phyloP scores from a whole-genome alignment of 2,888 invertebrate genomes.

The Pristionchus fissidentatus region DNA sequence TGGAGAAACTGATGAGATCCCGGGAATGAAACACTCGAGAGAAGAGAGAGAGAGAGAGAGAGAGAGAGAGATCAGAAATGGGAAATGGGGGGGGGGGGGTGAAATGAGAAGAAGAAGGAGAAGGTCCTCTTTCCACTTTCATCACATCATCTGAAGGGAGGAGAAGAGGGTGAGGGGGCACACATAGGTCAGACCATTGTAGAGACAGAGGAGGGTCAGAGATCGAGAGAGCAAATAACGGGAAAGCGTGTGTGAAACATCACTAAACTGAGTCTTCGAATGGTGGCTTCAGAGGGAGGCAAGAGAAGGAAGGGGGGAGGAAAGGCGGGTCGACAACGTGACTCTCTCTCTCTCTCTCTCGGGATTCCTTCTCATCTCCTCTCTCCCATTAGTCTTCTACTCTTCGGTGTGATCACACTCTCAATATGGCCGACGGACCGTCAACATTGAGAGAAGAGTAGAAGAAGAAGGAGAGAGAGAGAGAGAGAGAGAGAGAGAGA shows the following conservation, averaged over 20 bases:
- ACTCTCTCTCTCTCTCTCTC: conserved; percentile 11
- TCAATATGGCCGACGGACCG: neutral
- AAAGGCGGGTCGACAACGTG: conserved; percentile 29
- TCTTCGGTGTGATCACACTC: conserved; percentile 4
- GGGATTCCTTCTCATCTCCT: neutral
- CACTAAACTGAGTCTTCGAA: conserved; percentile 42
- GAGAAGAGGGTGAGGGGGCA: neutral
- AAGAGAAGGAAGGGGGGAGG: conserved; percentile 38
- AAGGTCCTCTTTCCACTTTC: conserved; percentile 22
- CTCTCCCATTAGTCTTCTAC: conserved; percentile 4
- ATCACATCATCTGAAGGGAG: conserved; percentile 31
- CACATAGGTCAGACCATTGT: neutral
- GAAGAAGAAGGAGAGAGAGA: neutral
- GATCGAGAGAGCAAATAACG: neutral
- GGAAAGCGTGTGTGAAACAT: neutral
- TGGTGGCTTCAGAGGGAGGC: conserved; percentile 47
- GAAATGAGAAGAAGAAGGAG: conserved; percentile 14
- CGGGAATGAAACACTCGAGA: no score
- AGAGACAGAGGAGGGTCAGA: conserved; percentile 14
- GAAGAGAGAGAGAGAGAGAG: neutral
- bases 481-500: neutral
- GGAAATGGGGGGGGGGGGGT: neutral
- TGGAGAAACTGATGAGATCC: neutral
- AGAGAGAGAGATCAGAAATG: conserved; percentile 37
- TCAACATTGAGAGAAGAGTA: neutral